phyloP scores from a whole-genome alignment of 92 coral and sea anemone species.

The Porites lobata region DNA sequence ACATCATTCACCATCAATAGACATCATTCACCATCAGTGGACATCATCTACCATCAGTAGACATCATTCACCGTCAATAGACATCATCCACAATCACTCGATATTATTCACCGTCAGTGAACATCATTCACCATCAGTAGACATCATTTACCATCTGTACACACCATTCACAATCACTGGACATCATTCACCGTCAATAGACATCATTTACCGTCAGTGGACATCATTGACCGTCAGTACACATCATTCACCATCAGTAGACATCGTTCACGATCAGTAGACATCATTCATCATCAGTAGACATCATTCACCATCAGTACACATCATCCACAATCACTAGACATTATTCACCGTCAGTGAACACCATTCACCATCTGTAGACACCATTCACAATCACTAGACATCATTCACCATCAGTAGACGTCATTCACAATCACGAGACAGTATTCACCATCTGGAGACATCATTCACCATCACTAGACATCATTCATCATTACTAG shows the following conservation, averaged over 20 bases:
- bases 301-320: not conserved
- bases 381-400: too few relatives aligned
- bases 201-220: not conserved
- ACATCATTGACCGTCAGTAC: not conserved
- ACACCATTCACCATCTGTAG: too few relatives aligned
- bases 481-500: not conserved
- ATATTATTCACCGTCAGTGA: too few relatives aligned
- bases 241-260: not conserved
- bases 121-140: too few relatives aligned
- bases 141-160: too few relatives aligned
- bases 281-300: not conserved
- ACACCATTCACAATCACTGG: slow-evolving; percentile 1
- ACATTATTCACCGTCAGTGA: not conserved
- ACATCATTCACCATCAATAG: too few relatives aligned
- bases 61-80: too few relatives aligned
- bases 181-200: not conserved
- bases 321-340: not conserved
- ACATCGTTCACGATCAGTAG: not conserved
- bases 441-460: too few relatives aligned
- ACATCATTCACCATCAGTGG: too few relatives aligned
- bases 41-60: not conserved
- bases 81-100: too few relatives aligned
- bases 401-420: too few relatives aligned
- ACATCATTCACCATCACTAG: not conserved
- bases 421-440: too few relatives aligned